Evolutionary conservation across 2,113 vertebrate species (phyloP).

Genomic region (Gulo gulo): DNA sequence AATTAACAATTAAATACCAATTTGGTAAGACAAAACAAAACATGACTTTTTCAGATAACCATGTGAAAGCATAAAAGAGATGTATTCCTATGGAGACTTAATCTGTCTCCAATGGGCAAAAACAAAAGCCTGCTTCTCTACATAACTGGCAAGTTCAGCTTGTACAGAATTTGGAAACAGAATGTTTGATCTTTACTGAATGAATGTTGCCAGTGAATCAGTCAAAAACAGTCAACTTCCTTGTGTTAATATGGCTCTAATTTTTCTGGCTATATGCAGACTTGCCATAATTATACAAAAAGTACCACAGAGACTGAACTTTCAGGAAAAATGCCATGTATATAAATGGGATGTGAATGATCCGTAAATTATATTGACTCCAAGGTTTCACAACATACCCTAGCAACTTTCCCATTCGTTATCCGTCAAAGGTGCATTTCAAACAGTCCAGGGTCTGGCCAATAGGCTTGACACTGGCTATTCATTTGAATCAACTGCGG

Average conservation of each 20-base stretch:
- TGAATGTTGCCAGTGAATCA: not conserved
- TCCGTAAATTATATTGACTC: not conserved
- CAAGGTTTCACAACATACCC: not conserved
- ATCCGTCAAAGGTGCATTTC: not conserved
- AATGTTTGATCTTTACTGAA: not conserved
- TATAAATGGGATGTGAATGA: not conserved
- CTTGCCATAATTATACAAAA: not conserved
- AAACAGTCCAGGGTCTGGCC: not conserved
- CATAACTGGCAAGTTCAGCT: not conserved
- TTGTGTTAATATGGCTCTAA: not conserved
- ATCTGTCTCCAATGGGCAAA: not conserved
- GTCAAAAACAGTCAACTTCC: not conserved
- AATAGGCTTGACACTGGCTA: not conserved
- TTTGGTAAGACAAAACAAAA: conserved; percentile 29
- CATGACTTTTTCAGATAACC: not conserved
- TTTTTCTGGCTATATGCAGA: not conserved
- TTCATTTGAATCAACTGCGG: not conserved
- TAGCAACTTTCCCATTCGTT: not conserved
- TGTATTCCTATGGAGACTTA: not conserved
- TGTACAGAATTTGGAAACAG: not conserved
- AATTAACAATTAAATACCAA: conserved; percentile 40
- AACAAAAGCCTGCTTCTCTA: not conserved
- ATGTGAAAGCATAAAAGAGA: not conserved
- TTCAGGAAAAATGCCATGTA: not conserved
- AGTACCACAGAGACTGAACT: not conserved